Evolutionary conservation across 2,888 invertebrate species (phyloP).

Genomic region (Oscheius sp.): DNA sequence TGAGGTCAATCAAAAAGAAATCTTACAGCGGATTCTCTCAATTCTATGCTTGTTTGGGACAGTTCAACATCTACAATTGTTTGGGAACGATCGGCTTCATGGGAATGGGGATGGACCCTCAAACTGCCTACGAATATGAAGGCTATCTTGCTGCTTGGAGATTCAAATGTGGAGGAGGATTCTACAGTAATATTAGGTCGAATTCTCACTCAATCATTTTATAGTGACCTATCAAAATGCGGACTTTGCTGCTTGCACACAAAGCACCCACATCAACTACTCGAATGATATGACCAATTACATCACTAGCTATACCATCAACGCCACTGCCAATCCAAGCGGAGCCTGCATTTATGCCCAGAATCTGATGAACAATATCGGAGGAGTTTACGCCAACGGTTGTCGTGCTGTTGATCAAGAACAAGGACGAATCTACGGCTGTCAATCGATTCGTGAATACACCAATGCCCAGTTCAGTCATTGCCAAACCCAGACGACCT

Average conservation of each 20-base stretch:
- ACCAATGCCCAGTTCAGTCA: slow-evolving; percentile 49
- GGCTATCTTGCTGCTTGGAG: slow-evolving; percentile 49
- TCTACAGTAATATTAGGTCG: slow-evolving; percentile 39
- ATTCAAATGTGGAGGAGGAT: slow-evolving; percentile 53
- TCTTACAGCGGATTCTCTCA: slow-evolving; percentile 44
- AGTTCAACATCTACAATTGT: slow-evolving; percentile 44
- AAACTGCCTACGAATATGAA: slow-evolving; percentile 38
- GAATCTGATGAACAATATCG: slow-evolving; percentile 45
- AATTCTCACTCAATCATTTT: neutral
- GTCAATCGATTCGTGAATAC: slow-evolving; percentile 46
- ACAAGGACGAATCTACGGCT: slow-evolving; percentile 44
- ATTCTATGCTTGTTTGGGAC: slow-evolving; percentile 50
- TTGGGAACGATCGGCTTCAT: slow-evolving; percentile 47
- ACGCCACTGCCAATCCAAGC: slow-evolving; percentile 31
- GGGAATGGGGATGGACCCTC: slow-evolving; percentile 34
- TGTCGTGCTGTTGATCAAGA: slow-evolving; percentile 39
- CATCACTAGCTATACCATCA: slow-evolving; percentile 31
- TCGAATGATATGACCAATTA: slow-evolving; percentile 29
- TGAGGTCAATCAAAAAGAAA: neutral
- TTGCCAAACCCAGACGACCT: slow-evolving; percentile 43
- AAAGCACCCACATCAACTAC: slow-evolving; percentile 47
- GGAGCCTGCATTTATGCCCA: slow-evolving; percentile 49
- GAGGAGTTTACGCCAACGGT: slow-evolving; percentile 37
- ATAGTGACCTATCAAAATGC: slow-evolving; percentile 47
- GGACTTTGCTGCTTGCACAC: slow-evolving; percentile 39